Percentiles rank a stretch among this genome's conserved stretches.
These are phyloP conservation scores for Bagarius yarrelli DNA, from an alignment of 2,113 vertebrate species.

Conservation along the genomic window DNA sequence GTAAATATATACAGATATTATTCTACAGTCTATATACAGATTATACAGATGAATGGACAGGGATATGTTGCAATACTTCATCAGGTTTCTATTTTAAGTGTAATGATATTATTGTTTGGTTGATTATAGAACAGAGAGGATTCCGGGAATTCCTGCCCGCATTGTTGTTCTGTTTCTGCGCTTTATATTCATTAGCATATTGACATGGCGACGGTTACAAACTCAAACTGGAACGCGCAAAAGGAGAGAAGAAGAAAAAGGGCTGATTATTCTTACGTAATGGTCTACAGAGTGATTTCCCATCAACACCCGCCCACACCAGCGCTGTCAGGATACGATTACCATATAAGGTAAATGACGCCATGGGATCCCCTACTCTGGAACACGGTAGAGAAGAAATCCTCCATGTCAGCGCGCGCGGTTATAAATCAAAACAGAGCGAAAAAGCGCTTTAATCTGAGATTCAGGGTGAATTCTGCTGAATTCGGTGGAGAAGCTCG, in stretches of 20 bases:
- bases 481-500: neutral
- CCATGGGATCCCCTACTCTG: slow-evolving; percentile 69
- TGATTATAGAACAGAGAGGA: neutral
- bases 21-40: no score
- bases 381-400: slow-evolving; percentile 55
- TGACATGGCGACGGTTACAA: neutral
- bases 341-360: slow-evolving; percentile 77
- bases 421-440: neutral
- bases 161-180: neutral
- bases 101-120: neutral
- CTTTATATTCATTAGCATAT: neutral
- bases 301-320: slow-evolving; percentile 65
- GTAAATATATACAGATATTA: no score
- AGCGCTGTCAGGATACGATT: slow-evolving; percentile 66
- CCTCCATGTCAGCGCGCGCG: neutral
- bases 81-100: neutral
- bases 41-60: no score
- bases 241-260: neutral
- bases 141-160: neutral
- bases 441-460: no score
- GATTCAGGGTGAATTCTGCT: neutral
- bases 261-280: slow-evolving; percentile 60
- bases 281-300: slow-evolving; percentile 62
- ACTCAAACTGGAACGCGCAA: neutral
- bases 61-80: no score